These are phyloP conservation scores for Gymnoscopelus microlampas DNA, from an alignment of 2,797 vertebrate species.

Conservation along the genomic window DNA sequence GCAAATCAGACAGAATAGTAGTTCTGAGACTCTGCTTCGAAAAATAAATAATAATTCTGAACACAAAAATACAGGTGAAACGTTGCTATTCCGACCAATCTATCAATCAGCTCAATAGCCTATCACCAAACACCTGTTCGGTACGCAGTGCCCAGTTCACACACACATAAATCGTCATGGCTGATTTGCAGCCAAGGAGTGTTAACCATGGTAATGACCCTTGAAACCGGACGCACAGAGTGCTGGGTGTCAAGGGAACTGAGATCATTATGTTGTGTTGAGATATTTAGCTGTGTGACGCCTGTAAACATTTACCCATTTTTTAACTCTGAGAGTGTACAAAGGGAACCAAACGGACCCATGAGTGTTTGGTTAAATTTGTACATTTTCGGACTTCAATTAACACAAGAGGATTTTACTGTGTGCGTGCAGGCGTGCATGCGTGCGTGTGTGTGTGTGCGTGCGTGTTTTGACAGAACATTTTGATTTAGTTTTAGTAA, in stretches of 20 bases:
- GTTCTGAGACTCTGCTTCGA: too few relatives aligned
- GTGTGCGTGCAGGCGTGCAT: neutral
- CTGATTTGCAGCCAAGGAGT: conserved; percentile 55
- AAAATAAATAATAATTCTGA: too few relatives aligned
- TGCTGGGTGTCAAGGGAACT: conserved; percentile 31
- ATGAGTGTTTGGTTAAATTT: neutral
- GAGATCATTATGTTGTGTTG: conserved; percentile 43
- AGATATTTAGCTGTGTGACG: conserved; percentile 40
- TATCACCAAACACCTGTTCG: neutral
- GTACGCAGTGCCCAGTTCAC: conserved; percentile 18
- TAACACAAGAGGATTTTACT: too few relatives aligned
- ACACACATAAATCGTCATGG: conserved; percentile 33
- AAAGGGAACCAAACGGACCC: neutral
- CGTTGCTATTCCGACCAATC: conserved; percentile 1
- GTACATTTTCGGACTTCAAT: neutral
- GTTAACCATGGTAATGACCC: conserved; percentile 64
- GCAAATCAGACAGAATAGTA: too few relatives aligned
- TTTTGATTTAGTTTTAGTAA: too few relatives aligned
- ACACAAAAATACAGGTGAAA: too few relatives aligned
- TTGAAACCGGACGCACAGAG: conserved; percentile 63
- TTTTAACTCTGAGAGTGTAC: neutral
- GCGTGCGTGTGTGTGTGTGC: conserved; percentile 8
- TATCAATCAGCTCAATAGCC: conserved; percentile 10
- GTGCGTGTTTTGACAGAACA: neutral
- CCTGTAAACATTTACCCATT: conserved; percentile 13